Evolutionary conservation across 2,888 invertebrate species (phyloP).

Genomic region (Agonopterix alstromeriana): DNA sequence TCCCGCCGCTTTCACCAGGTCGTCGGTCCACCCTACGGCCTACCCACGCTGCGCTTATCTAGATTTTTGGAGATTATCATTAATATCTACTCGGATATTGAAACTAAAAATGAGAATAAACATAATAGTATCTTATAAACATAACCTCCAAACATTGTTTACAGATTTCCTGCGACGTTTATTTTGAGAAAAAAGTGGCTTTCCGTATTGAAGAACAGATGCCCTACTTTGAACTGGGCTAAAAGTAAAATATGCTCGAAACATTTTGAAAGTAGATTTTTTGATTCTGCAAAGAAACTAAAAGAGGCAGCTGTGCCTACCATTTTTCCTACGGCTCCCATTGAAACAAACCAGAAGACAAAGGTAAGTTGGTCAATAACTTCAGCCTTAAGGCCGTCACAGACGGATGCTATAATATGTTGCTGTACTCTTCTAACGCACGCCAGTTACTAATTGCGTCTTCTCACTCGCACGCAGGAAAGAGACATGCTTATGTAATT

Average conservation of each 20-base stretch:
- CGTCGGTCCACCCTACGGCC: too few species aligned
- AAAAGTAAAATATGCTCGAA: slow-evolving; percentile 58
- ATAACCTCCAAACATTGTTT: slow-evolving; percentile 10
- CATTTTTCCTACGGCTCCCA: slow-evolving; percentile 27
- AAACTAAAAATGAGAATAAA: background rate
- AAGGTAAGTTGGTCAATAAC: too few species aligned
- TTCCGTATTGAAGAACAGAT: slow-evolving; percentile 45
- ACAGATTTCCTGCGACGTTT: slow-evolving; percentile 43
- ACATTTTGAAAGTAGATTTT: slow-evolving; percentile 56
- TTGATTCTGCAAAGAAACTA: slow-evolving; percentile 47
- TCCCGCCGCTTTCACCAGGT: too few species aligned
- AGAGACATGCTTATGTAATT: too few species aligned
- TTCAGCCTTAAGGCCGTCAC: too few species aligned
- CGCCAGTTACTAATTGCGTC: too few species aligned
- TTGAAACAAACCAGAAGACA: background rate
- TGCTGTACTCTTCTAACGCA: too few species aligned
- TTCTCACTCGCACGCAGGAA: too few species aligned
- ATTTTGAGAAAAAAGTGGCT: slow-evolving; percentile 60
- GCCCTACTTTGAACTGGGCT: slow-evolving; percentile 47
- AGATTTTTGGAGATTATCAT: too few species aligned
- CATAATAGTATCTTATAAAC: background rate
- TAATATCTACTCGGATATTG: too few species aligned
- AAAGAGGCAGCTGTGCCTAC: slow-evolving; percentile 55
- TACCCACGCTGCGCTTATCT: too few species aligned
- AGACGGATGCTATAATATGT: too few species aligned